phyloP scores from a whole-genome alignment of 2,113 vertebrate species.

The Phalacrocorax brasilianus region DNA sequence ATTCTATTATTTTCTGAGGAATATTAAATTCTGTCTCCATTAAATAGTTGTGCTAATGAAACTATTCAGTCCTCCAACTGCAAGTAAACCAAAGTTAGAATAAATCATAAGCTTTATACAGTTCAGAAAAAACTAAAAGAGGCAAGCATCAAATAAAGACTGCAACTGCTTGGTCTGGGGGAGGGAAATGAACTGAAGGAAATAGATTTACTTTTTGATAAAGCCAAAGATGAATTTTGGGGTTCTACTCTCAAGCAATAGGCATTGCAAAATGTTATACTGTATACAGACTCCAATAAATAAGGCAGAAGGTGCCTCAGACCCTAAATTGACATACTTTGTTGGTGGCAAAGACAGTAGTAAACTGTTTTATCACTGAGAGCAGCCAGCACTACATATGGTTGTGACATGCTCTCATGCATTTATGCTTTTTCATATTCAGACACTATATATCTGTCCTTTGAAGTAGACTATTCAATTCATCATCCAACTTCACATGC shows the following conservation, averaged over 20 bases:
- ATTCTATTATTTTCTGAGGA: not conserved
- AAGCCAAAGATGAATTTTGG: not conserved
- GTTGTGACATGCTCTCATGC: not conserved
- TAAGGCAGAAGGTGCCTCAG: not conserved
- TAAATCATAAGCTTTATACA: not conserved
- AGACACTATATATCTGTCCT: slow-evolving; percentile 50
- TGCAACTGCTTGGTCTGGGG: not conserved
- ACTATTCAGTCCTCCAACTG: not conserved
- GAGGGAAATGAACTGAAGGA: not conserved
- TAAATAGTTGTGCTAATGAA: not conserved
- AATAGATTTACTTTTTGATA: not conserved
- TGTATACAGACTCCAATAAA: not conserved
- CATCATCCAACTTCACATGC: slow-evolving; percentile 44
- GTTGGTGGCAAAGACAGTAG: not conserved
- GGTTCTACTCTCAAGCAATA: not conserved
- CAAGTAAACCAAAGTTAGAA: not conserved
- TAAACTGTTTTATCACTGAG: slow-evolving; percentile 38
- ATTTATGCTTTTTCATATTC: slow-evolving; percentile 53
- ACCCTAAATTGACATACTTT: not conserved
- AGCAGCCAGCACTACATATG: slow-evolving; percentile 14
- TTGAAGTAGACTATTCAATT: slow-evolving; percentile 46
- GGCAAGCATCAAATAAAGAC: not conserved
- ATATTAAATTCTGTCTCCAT: not conserved
- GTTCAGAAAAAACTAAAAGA: not conserved
- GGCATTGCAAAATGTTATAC: not conserved